These are phyloP conservation scores for Cheirogaleus major DNA, from an alignment of 2,797 vertebrate genomes.

Conservation along the genomic window DNA sequence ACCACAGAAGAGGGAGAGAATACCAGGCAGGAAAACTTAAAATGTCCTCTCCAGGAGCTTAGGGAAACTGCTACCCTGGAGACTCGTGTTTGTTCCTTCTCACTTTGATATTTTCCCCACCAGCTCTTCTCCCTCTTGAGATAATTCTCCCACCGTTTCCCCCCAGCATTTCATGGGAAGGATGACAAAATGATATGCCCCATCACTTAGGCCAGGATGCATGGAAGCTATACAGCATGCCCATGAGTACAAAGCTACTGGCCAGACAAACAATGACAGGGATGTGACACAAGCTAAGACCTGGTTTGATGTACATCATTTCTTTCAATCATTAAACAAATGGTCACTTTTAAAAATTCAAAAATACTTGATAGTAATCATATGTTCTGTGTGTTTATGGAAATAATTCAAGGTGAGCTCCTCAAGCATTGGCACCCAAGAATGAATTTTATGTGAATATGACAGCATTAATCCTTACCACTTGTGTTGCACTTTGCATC, in stretches of 20 bases:
- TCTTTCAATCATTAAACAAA: neutral
- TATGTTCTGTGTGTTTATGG: neutral
- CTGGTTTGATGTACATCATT: neutral
- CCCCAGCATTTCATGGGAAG: neutral
- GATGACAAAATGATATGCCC: fast-evolving
- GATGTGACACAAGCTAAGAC: neutral
- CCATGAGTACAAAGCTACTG: neutral
- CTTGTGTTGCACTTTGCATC: constrained; percentile 37
- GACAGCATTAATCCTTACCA: constrained; percentile 37
- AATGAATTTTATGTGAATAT: neutral
- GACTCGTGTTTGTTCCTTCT: neutral
- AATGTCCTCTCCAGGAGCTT: neutral
- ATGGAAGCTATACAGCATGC: neutral
- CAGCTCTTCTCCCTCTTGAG: fast-evolving
- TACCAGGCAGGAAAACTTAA: neutral
- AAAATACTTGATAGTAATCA: neutral
- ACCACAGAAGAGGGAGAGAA: neutral
- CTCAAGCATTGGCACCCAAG: neutral
- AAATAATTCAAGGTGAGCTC: constrained; percentile 25
- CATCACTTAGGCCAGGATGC: neutral
- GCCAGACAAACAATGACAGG: neutral
- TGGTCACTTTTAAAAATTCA: neutral
- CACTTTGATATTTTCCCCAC: neutral
- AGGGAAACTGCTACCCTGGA: neutral
- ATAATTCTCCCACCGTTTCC: neutral